Evolutionary conservation across 2,797 vertebrate genomes (phyloP), one percentile per base, ranked within the genome.

Genomic region (Hippoglossus hippoglossus): DNA sequence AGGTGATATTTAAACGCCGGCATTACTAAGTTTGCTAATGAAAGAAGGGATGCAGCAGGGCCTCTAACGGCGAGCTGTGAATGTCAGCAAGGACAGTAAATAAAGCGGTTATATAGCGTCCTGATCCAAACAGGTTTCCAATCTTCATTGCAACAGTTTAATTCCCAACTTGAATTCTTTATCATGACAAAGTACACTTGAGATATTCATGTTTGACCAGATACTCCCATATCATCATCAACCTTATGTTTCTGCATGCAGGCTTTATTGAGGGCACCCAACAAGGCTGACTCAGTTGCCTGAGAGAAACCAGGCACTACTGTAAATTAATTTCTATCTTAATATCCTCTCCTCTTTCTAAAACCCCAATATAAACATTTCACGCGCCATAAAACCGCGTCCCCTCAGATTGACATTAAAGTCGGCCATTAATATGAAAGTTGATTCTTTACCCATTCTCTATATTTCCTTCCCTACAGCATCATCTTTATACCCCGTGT

Each of bases 41-140:
- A 83, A 80, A 79, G 75, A 73, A 84, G 80, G 80, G 91, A 62
- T 22, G 50, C 72, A 55, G 47, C 76, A 54, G 51, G 47, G 73
- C 78, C 60, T 68, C 69, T 88, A 90, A 92, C 91, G 65, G 67
- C 62, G 67, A 39, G 51, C 70, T 81, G 70, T 72, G 84, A 92
- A 94, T 92, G 89, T 90, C 91, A 92, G 70, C 62, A 61, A 50
- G 69, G 71, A 87, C 75, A 54, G 68, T 67, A 63, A 81, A 94
- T 93, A 87, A 92, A 85, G 74, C 39, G 11, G 51, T 71, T 76
- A 71, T 63, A 61, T 44, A 55, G 44, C 73, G 73, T 65, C 69
- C 26, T 67, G 77, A 78, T 72, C 50, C 75, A 77, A 63, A 71
- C 73, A 5, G 59, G 15, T 51, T 34, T 34, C 2, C 2, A 44